These are phyloP conservation scores for Pseudolycoriella hygida DNA, from an alignment of 2,888 invertebrate species.

Conservation along the genomic window DNA sequence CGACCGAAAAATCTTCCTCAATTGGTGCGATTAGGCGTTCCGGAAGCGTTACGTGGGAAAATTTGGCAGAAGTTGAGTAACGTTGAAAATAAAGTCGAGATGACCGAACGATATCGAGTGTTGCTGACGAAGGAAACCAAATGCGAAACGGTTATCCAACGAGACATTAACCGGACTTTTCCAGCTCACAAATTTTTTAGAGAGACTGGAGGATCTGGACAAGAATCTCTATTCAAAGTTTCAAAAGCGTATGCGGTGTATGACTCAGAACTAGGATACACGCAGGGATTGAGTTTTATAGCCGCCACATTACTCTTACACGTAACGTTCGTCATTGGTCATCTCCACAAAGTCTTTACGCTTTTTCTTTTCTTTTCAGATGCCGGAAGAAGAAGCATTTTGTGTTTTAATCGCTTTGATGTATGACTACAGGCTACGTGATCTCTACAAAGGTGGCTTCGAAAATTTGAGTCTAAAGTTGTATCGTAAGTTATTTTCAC, in stretches of 20 bases:
- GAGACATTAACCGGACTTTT: slow-evolving; percentile 96
- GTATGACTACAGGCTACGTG: slow-evolving; percentile 88
- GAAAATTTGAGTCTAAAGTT: slow-evolving; percentile 88
- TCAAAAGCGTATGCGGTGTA: slow-evolving; percentile 95
- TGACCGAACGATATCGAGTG: slow-evolving; percentile 83
- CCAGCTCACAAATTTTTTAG: slow-evolving; percentile 97
- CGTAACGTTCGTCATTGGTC: slow-evolving; percentile 39
- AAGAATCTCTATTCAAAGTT: slow-evolving; percentile 88
- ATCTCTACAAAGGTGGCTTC: slow-evolving; percentile 92
- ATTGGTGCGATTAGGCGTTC: slow-evolving; percentile 76
- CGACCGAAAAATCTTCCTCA: slow-evolving; percentile 68
- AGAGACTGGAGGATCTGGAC: slow-evolving; percentile 77
- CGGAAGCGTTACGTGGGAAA: slow-evolving; percentile 89
- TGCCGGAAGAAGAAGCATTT: slow-evolving; percentile 99
- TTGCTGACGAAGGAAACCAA: slow-evolving; percentile 88
- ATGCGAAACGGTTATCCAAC: slow-evolving; percentile 85
- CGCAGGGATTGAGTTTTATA: slow-evolving; percentile 95
- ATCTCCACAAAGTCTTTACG: neutral
- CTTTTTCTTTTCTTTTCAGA: slow-evolving; percentile 37
- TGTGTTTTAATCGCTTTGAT: slow-evolving; percentile 90
- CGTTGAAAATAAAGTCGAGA: slow-evolving; percentile 61
- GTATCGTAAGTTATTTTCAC: too few relatives aligned
- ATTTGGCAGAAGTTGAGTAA: slow-evolving; percentile 94
- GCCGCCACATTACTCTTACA: slow-evolving; percentile 91
- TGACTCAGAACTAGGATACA: slow-evolving; percentile 96